Base-by-base conservation (phyloP, 2,113 vertebrate genomes). In the Morone chrysops region DNA sequence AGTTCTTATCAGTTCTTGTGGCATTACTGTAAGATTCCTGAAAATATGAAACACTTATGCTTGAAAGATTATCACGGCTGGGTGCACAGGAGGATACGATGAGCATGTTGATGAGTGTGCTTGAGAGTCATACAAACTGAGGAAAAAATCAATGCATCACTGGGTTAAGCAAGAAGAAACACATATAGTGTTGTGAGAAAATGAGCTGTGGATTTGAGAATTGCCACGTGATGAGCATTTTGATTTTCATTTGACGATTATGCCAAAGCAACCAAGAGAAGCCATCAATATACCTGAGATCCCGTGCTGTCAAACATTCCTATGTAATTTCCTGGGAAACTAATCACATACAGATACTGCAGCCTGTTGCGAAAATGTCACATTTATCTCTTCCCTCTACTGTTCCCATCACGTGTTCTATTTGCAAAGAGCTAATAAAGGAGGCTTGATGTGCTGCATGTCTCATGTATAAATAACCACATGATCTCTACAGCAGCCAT, bases 401-500 rank as follows among this genome's bases (percentile, higher is more conserved):
- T 6, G 25, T 38, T 40, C 22, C 31, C 14, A 14, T 62, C 80
- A 69, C 4, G n/a, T 81, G 75, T 70, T 56, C 53, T 25, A 5
- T 66, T 67, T 38, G 56, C 50, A 83, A 40, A 80, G 47, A 69
- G 45, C 72, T 75, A 91, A 92, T 86, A 54, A 82, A 77, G 31
- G n/a, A 38, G 40, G 61, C 22, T 20, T 40, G 5, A 53, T 25
- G n/a, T 36, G 10, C 25, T 31, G 67, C 73, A 69, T 65, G 69
- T 51, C 54, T 84, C 48, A 63, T 54, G 61, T 54, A 76, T 81
- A 78, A 83, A 90, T 85, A 81, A 74, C 20, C 56, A 48, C 54
- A 47, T 56, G 72, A 81, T 81, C 74, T 75, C 50, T 38, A 31
- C 68, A 70, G 70, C 40, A 50, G 78, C 81, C 79, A 80, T 86